Conservation (phyloP, 2,888 invertebrate genomes). For the Oconnorella tubifera region DNA sequence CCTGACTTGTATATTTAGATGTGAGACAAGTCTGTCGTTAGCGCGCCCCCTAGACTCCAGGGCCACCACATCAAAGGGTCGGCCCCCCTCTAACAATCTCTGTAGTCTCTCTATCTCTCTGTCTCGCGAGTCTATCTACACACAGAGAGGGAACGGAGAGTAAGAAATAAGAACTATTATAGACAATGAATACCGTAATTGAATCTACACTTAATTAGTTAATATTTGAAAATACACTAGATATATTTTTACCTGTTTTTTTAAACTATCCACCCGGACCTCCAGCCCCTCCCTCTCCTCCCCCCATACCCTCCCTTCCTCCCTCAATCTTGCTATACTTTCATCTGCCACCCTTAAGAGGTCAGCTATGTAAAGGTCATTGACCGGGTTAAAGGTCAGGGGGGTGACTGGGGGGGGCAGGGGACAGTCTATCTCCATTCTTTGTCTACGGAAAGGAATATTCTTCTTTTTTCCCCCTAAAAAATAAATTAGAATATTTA, state of each 20-base stretch:
- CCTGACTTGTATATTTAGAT: constrained; percentile 54
- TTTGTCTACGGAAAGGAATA: constrained; percentile 55
- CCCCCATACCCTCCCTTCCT: constrained; percentile 38
- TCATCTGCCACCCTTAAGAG: constrained; percentile 52
- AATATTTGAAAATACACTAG: too few relatives aligned
- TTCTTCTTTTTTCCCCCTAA: constrained; percentile 54
- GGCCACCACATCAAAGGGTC: constrained; percentile 54
- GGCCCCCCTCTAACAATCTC: constrained; percentile 53
- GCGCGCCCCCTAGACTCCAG: constrained; percentile 53
- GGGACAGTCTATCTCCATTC: constrained; percentile 54
- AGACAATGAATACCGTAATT: too few relatives aligned
- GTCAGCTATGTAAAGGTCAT: constrained; percentile 53
- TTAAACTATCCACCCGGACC: constrained; percentile 47
- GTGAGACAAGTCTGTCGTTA: constrained; percentile 54
- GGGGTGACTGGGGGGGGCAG: constrained; percentile 39
- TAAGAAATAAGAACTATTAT: too few relatives aligned
- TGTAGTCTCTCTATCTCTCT: constrained; percentile 54
- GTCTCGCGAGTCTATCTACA: constrained; percentile 53
- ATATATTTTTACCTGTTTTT: constrained; percentile 54
- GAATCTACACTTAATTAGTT: too few relatives aligned
- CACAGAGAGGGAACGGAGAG: too few relatives aligned
- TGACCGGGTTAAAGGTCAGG: neutral
- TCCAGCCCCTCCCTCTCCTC: constrained; percentile 48
- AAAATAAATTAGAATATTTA: too few relatives aligned
- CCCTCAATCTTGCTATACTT: constrained; percentile 48